phyloP scores from a whole-genome alignment of 2,113 vertebrate genomes.

The Cettia cetti region DNA sequence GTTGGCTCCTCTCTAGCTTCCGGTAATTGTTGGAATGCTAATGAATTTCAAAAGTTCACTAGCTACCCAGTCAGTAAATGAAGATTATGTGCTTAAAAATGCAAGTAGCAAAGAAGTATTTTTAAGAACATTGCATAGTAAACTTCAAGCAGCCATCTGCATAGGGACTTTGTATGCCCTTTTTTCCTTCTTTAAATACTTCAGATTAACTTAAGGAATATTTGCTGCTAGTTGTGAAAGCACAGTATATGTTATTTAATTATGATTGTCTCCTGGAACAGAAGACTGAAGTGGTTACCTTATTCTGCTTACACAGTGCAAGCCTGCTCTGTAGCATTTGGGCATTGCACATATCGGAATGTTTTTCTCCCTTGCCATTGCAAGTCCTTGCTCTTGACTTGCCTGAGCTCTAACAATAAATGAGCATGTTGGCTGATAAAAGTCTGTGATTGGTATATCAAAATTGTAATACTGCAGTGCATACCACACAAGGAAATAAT shows the following conservation, averaged over 20 bases:
- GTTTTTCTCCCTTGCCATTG: background rate
- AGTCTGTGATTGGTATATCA: background rate
- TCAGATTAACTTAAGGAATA: background rate
- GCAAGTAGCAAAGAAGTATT: background rate
- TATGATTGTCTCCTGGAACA: background rate
- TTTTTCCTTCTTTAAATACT: background rate
- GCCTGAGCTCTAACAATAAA: background rate
- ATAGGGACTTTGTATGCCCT: background rate
- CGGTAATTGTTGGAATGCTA: background rate
- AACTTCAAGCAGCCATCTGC: background rate
- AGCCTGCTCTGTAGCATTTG: background rate
- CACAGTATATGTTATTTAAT: background rate
- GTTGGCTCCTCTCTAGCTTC: background rate
- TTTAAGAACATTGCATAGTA: background rate
- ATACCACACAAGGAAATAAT: background rate
- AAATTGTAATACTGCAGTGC: background rate
- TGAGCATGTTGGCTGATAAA: background rate
- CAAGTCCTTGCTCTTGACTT: background rate
- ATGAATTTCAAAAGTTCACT: background rate
- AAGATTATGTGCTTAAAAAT: background rate
- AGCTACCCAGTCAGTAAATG: background rate
- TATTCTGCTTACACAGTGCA: background rate
- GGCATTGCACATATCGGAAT: background rate
- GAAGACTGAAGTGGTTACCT: background rate
- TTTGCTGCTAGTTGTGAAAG: constrained; percentile 16